Percentiles rank a stretch among this genome's conserved stretches.
These are phyloP conservation scores for Acrossocheilus fasciatus DNA, from an alignment of 2,797 vertebrate species.

Conservation along the genomic window DNA sequence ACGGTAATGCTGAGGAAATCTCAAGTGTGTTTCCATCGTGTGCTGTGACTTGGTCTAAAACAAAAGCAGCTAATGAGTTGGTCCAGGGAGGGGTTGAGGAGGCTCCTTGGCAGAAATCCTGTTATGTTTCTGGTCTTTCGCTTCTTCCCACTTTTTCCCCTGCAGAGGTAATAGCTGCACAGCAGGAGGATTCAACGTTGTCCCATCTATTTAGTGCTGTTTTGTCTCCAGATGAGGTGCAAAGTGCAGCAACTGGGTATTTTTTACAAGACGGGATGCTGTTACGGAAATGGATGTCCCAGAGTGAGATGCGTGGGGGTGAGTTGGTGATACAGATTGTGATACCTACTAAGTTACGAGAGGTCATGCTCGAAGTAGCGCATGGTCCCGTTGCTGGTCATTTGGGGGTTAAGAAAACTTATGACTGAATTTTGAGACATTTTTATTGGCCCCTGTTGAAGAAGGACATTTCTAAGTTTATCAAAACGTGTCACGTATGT, in stretches of 20 bases:
- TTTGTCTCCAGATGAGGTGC: neutral
- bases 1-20: neutral
- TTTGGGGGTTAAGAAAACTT: neutral
- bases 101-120: neutral
- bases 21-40: neutral
- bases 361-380: neutral
- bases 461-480: neutral
- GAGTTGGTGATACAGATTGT: neutral
- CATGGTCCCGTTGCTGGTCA: neutral
- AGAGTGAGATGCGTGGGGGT: neutral
- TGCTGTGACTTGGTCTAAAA: neutral
- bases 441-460: neutral
- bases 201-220: neutral
- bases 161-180: neutral
- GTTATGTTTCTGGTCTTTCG: neutral
- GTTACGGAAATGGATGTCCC: neutral
- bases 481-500: neutral
- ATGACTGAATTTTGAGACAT: neutral
- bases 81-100: neutral
- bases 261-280: neutral
- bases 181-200: neutral
- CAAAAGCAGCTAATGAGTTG: neutral
- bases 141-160: neutral
- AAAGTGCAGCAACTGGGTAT: neutral
- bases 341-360: neutral